Percentiles rank a stretch among this genome's conserved stretches.
Evolutionary conservation across 2,797 vertebrate species (phyloP).

Genomic region (Alca torda): DNA sequence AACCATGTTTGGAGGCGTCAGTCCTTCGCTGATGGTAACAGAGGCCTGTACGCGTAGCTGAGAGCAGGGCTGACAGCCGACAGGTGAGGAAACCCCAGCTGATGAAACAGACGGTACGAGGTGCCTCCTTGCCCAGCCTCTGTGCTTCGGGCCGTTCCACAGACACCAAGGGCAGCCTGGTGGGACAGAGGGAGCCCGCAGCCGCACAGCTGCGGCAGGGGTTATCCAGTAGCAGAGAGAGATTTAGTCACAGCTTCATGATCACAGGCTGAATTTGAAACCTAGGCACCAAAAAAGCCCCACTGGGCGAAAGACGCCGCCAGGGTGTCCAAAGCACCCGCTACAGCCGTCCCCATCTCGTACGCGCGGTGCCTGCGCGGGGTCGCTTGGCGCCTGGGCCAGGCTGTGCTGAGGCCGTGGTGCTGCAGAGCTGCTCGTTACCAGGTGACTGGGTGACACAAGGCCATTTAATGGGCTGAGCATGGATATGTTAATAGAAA

Average conservation of each 20-base stretch:
- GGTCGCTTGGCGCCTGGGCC: background rate
- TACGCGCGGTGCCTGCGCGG: rapidly evolving
- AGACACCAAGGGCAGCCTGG: rapidly evolving
- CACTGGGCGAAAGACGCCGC: rapidly evolving
- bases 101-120: background rate
- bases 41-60: background rate
- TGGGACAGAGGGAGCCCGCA: background rate
- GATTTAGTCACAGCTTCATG: background rate
- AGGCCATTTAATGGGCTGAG: background rate
- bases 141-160: background rate
- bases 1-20: background rate
- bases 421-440: background rate
- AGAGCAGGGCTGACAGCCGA: background rate
- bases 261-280: rapidly evolving
- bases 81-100: background rate
- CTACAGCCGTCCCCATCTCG: background rate
- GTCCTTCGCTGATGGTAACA: background rate
- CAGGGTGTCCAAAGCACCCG: background rate
- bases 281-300: rapidly evolving
- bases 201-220: background rate
- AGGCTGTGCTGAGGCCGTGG: background rate
- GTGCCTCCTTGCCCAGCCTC: background rate
- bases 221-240: background rate
- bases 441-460: background rate
- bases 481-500: background rate